phyloP scores from a whole-genome alignment of 2,888 invertebrate species.

The Hyalella azteca region DNA sequence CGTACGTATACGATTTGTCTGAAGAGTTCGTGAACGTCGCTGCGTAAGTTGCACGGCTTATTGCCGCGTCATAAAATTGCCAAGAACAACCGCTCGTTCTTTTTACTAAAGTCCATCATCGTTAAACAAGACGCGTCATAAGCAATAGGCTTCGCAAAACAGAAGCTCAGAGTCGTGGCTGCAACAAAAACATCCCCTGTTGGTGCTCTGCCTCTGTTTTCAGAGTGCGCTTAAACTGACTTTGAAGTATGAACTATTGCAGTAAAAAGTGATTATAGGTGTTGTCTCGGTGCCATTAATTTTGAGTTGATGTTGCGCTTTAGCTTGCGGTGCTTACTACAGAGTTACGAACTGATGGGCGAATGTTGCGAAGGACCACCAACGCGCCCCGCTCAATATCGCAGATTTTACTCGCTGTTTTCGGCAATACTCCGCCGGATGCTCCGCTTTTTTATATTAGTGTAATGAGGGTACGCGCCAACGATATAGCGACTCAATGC shows the following conservation, averaged over 20 bases:
- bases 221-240: conserved; percentile 19
- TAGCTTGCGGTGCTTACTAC: background rate
- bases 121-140: conserved; percentile 18
- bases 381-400: no score
- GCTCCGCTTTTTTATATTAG: no score
- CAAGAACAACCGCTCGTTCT: conserved; percentile 1
- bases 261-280: conserved; percentile 9
- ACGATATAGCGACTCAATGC: no score
- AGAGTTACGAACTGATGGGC: background rate
- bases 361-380: background rate
- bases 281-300: conserved; percentile 11
- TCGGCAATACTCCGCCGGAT: background rate
- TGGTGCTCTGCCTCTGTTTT: background rate
- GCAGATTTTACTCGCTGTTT: no score
- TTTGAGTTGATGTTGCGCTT: background rate
- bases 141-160: background rate
- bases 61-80: background rate
- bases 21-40: background rate
- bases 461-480: no score
- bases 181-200: background rate
- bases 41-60: background rate
- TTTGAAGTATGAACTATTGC: conserved; percentile 18
- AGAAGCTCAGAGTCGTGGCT: background rate
- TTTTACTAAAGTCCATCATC: conserved; percentile 8
- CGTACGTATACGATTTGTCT: conserved; percentile 21